Evolutionary conservation across 1,140 invertebrate species (phyloP), one percentile per base, ranked within the genome.

Genomic region (Leptonema lineaticorne): DNA sequence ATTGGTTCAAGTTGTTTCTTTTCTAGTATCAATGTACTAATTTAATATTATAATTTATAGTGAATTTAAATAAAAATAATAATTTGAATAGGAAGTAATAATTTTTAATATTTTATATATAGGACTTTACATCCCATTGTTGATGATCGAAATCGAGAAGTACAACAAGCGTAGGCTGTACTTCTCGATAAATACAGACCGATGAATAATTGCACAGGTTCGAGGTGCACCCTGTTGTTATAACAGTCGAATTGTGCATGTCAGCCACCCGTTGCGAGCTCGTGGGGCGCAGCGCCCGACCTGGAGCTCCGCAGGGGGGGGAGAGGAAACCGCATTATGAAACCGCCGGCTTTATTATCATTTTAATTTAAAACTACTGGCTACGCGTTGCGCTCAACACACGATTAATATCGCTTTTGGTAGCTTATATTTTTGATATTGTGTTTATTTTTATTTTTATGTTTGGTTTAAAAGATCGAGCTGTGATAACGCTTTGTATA

Each of bases 231-330:
- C 59, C 59, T 62, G 59, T 62, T 62, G 59, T 62, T 62, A 62
- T 37, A 16, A 11, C n/a, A 24, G 59, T 14, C 20, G 33, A 24
- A 45, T 11, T 20, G 59, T 37, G 59, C 59, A 62, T 62, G 59
- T 62, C 59, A 37, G 50, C 22, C 59, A 57, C 65, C 65, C 65
- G 33, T n/a, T 20, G 65, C 53, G 50, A 28, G 24, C 18, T 41
- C 64, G 26, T 37, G 58, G 46, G 63, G 57, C 63, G 28, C 65
- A 58, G 69, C 64, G 64, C 58, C 58, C 58, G 41, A 28, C 67
- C 37, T 41, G 28, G 11, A 37, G 56, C 66, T 16, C 53, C 56
- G 18, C 63, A 26, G 63, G 41, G 28, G 63, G n/a, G n/a, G n/a
- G n/a, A n/a, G n/a, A n/a, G n/a, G n/a, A n/a, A n/a, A n/a, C n/a